Evolutionary conservation across 2,888 invertebrate genomes (phyloP), one percentile per base, ranked within the genome.

Genomic region (Melieria omissa): DNA sequence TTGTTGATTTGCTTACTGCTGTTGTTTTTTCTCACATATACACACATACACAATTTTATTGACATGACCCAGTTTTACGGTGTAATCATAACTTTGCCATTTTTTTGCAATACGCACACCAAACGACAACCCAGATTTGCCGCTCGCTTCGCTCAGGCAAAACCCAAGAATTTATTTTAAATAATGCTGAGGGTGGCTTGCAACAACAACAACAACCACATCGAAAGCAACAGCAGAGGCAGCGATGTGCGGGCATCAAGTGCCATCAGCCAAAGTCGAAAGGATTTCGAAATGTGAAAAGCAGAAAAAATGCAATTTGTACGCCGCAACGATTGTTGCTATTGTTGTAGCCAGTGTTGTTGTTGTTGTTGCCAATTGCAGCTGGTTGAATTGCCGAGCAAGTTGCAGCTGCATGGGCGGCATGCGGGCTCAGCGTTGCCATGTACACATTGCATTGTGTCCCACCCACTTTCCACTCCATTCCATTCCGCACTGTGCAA

Each of bases 1-100:
- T n/a, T 58, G 29, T 58, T 54, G 58, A 70, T 61, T 16, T 45
- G n/a, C n/a, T 70, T 65, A 65, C n/a, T 9, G 55, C 55, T 55
- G 41, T 16, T 63, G 47, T 63, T 29, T 29, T 29, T 29, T 29
- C 3, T 46, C 62, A 46, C 4, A 61, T 3, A 42, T 9, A 62
- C 45, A 62, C 46, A 45, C 6, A 54, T 54, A 63, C 47, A 63
- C 57, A 63, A 63, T 58, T 72, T 72, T 67, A 72, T 67, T 64
- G 67, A 58, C 72, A 72, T 72, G 72, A 72, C 72, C 72, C 64
- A 72, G 72, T 67, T 72, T 70, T 65, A 45, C 45, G 42, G 57
- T 58, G 57, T 64, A 62, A 61, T 62, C 65, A 71, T 66, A 71
- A 71, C 66, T 71, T 66, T 66, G 46, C 14, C 63, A 57, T 16